Base-by-base conservation (phyloP, 64 coral and sea anemone genomes). In the Catalaphyllia jardinei region DNA sequence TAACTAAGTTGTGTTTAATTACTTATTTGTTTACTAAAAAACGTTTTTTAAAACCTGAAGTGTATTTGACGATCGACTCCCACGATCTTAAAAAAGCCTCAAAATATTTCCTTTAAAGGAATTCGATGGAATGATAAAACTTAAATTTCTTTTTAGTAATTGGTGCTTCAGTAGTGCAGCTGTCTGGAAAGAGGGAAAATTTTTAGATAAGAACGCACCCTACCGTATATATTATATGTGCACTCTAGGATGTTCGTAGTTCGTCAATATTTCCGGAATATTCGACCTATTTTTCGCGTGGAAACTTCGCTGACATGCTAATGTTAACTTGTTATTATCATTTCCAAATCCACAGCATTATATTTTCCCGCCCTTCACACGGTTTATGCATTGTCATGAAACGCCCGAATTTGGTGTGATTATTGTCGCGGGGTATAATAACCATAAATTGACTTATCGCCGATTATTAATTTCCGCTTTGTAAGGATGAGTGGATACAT, bases 371-470 rank as follows among this genome's bases (percentile, higher is more conserved):
- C 79, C 60, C 0, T 82, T 82, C 31, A 31, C 79, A 82, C 59
- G 60, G 8, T 46, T 33, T 5, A 39, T 65, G 79, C 79, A 15
- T 82, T 65, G 79, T 82, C 79, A 82, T 82, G 28, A 82, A 65
- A 24, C 59, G 54, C 27, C 61, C 31, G 79, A 60, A 82, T 64
- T 31, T 82, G 35, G 31, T 82, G 29, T 9, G 15, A 17, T 82
- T 3, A 69, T 69, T 69, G 65, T 69, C 22, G 24, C 19, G 8
- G 65, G 22, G 22, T 69, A 69, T 69, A n/a, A 69, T 11, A 27
- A 69, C 65, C n/a, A 69, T 69, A 7, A n/a, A n/a, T 24, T 27
- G 65, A 20, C 78, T 15, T 54, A 35, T 38, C 18, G 22, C 31
- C 35, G 59, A 82, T 46, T 65, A 39, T 82, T 24, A 79, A 8